Base-by-base conservation (phyloP, 2,888 invertebrate genomes). In the Lasius fuliginosus region DNA sequence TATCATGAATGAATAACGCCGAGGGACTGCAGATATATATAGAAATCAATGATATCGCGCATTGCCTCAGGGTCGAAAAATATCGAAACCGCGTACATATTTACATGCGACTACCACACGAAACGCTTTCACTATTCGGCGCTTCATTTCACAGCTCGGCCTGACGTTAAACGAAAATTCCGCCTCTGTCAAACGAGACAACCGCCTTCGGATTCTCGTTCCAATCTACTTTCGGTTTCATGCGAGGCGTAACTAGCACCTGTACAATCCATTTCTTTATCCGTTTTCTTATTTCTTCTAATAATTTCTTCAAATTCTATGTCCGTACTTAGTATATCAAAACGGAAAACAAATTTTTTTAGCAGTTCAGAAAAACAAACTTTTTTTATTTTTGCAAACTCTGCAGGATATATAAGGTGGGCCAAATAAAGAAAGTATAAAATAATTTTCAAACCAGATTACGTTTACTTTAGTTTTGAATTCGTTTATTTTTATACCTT, bases 91-190 rank as follows among this genome's bases (percentile, higher is more conserved):
- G 9, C n/a, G 30, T 15, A 27, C 18, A 15, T 60, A 81, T 15
- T 73, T 46, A 33, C 12, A 33, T 23, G 12, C 15, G 56, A 68
- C 1, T 5, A 8, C 1, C 12, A 62, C n/a, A n/a, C 27, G 49
- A 46, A 58, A 18, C 42, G 82, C 88, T 88, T 88, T 88, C 88
- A 85, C 87, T 88, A 84, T 88, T 82, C 42, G 46, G 1, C 5
- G 27, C 36, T 36, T 36, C 36, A 36, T 5, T 36, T 36, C 36
- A 36, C 27, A 9, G 27, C n/a, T 46, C 15, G 42, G 18, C 5
- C 18, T 18, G 18, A 64, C 23, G n/a, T 36, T 49, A 49, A 56
- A 69, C 40, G 58, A 69, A 77, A 77, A 77, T 77, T 58, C 30
- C 15, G 5, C 12, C 62, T 11, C 36, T 60, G 30, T 30, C 60